Percentiles rank a stretch among this genome's conserved stretches.
Evolutionary conservation across 2,888 invertebrate genomes (phyloP).

Genomic region (Nomada fucata): DNA sequence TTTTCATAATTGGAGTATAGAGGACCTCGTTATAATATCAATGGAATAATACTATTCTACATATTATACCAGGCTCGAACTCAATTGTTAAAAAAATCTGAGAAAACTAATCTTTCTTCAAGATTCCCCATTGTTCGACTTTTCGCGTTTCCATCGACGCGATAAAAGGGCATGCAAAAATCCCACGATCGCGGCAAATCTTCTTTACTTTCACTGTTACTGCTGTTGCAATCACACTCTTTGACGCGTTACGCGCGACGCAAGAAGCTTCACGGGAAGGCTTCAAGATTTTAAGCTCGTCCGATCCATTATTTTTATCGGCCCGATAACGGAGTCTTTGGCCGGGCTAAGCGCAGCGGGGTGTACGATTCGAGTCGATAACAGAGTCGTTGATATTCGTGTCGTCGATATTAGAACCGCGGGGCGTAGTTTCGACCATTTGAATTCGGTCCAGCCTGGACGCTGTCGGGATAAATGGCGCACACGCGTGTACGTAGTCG

Average conservation of each 20-base stretch:
- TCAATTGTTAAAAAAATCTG: too few relatives aligned
- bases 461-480: slow-evolving; percentile 19
- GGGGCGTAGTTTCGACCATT: slow-evolving; percentile 21
- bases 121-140: too few relatives aligned
- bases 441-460: slow-evolving; percentile 26
- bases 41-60: too few relatives aligned
- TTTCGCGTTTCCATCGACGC: too few relatives aligned
- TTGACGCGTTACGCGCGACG: neutral
- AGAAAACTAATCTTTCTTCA: too few relatives aligned
- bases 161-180: neutral
- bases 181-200: neutral
- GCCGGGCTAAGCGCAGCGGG: neutral
- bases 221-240: neutral
- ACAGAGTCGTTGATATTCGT: neutral
- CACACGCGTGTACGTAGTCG: slow-evolving; percentile 1
- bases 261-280: neutral
- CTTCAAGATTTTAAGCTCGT: neutral
- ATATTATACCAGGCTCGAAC: too few relatives aligned
- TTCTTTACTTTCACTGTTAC: neutral
- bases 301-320: slow-evolving; percentile 1
- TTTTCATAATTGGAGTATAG: too few relatives aligned
- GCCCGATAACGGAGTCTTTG: neutral
- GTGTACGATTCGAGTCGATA: neutral
- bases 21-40: too few relatives aligned
- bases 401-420: slow-evolving; percentile 3